Evolutionary conservation across 92 coral and sea anemone genomes (phyloP), one percentile per base, ranked within the genome.

Genomic region (Isaurus tuberculatus): DNA sequence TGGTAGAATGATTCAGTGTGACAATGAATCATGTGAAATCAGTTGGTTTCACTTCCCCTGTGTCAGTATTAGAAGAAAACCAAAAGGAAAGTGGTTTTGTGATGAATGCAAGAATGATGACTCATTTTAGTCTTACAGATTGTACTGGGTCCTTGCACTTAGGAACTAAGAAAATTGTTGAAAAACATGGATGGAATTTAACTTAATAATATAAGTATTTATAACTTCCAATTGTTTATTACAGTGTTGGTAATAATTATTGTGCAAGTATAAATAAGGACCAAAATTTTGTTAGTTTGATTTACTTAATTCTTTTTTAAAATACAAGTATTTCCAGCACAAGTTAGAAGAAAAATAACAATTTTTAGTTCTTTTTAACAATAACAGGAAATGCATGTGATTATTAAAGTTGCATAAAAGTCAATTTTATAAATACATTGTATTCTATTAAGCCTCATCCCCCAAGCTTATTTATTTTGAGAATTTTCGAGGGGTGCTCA

Each of bases 21-120:
- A 91, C 80, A 85, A 86, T 46, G 19, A 72, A 23, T 34, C 55
- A 28, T 77, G 92, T 84, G 83, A 85, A 8, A 72, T 88, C 23
- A 85, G 49, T 33, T 88, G 90, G 90, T 91, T 91, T 55, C 94
- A 85, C 83, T 88, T 68, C 81, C 31, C 79, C 13, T 91, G 92
- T 84, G 94, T 91, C 22, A 61, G 28, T 65, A 64, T 90, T 0
- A 31, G 85, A 25, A 80, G 94, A 48, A 74, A 80, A 27, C 94
- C 94, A 69, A 79, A 30, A 63, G 91, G 84, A 44, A 72, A 86
- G 37, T 86, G 90, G 87, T 81, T 48, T 61, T 88, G 89, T 53
- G 61, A 87, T 27, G 48, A 71, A 22, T 87, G 91, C 55, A 43
- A 64, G 66, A 23, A 32, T 23, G 79, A 61, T 53, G 63, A 53